Evolutionary conservation across 2,113 vertebrate species (phyloP).

Genomic region (Fulica atra): DNA sequence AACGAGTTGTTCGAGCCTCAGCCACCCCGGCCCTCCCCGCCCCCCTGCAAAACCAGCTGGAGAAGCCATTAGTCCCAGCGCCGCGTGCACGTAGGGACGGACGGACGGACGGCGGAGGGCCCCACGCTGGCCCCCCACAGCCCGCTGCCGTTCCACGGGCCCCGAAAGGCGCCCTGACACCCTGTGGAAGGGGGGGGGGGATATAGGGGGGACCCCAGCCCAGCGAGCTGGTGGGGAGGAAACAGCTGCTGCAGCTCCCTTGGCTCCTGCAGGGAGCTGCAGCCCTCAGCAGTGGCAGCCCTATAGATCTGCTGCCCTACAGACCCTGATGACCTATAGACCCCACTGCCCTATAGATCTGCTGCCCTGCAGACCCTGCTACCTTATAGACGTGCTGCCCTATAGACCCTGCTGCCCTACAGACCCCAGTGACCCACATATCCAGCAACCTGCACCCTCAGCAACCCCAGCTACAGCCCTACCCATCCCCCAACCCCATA

Average conservation of each 20-base stretch:
- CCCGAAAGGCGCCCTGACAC: neutral
- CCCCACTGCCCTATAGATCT: too few species aligned
- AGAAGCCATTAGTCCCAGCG: slow-evolving; percentile 69
- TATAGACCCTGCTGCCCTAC: too few species aligned
- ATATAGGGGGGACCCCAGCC: rapidly evolving
- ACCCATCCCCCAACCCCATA: neutral
- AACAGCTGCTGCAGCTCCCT: rapidly evolving
- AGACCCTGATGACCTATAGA: too few species aligned
- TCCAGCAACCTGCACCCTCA: neutral
- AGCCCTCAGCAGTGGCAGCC: neutral
- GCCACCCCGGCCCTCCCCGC: slow-evolving; percentile 64
- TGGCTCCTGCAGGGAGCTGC: rapidly evolving
- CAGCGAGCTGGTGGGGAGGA: neutral
- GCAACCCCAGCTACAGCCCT: too few species aligned
- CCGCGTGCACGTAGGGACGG: slow-evolving; percentile 65
- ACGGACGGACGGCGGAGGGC: neutral
- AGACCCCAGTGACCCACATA: neutral
- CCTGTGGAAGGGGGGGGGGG: neutral
- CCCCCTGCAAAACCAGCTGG: slow-evolving; percentile 69
- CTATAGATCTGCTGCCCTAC: neutral
- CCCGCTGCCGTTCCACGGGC: neutral
- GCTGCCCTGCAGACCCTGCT: too few species aligned
- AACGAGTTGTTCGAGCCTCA: slow-evolving; percentile 6
- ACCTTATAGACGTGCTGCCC: too few species aligned
- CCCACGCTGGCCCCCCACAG: neutral